Evolutionary conservation across 2,888 invertebrate genomes (phyloP).

Genomic region (Cephus runcator): DNA sequence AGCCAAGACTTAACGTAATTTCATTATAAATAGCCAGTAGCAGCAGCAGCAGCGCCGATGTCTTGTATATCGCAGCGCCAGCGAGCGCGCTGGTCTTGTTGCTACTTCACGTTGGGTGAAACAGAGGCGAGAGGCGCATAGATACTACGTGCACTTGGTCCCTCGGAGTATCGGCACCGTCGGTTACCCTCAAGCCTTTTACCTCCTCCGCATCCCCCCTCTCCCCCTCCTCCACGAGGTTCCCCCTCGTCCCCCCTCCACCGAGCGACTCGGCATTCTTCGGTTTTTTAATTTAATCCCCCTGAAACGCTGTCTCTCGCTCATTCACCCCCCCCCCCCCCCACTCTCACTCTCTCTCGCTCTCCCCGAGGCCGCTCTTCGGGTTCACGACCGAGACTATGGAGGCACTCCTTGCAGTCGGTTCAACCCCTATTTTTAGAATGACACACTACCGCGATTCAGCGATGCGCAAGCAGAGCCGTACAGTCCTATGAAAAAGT

Average conservation of each 20-base stretch:
- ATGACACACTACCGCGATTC: conserved; percentile 63
- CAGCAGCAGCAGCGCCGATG: neutral
- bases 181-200: neutral
- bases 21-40: conserved; percentile 3
- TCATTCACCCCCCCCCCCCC: neutral
- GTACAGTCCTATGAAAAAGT: neutral
- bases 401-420: conserved; percentile 22
- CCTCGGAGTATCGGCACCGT: neutral
- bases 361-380: neutral
- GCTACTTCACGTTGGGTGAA: neutral
- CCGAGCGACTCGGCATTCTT: conserved; percentile 3
- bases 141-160: neutral
- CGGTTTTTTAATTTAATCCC: conserved; percentile 44
- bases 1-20: conserved; percentile 1
- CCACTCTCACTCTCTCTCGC: conserved; percentile 4
- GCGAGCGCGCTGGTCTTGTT: neutral
- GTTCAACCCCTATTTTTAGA: conserved; percentile 53
- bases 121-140: neutral
- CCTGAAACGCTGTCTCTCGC: conserved; percentile 13
- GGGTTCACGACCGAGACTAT: neutral
- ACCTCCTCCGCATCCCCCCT: neutral
- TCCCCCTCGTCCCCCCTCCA: neutral
- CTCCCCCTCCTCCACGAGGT: neutral
- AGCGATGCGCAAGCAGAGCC: conserved; percentile 42
- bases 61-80: neutral